phyloP scores from a whole-genome alignment of 1,140 invertebrate species.

The Drosophila oshimai region DNA sequence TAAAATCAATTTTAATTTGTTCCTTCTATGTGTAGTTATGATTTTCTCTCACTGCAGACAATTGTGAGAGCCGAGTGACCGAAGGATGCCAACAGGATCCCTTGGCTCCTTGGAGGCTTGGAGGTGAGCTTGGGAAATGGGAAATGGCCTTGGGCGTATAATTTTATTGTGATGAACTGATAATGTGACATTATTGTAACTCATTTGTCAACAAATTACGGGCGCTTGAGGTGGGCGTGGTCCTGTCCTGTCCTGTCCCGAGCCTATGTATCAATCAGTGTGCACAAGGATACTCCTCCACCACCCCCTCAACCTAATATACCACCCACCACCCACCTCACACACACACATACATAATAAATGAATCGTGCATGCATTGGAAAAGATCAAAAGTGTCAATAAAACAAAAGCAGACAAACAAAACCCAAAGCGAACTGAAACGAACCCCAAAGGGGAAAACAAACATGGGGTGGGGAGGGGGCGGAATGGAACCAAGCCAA shows the following conservation, averaged over 20 bases:
- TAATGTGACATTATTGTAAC: conserved; percentile 80
- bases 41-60: background rate
- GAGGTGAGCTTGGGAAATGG: background rate
- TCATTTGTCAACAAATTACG: conserved; percentile 80
- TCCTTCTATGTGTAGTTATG: too few relatives aligned
- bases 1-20: too few relatives aligned
- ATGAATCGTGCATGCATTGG: conserved; percentile 72
- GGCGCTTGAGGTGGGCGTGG: conserved; percentile 42
- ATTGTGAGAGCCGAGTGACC: background rate
- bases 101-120: conserved; percentile 1
- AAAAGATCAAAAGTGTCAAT: conserved; percentile 80
- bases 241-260: background rate
- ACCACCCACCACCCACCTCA: background rate
- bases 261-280: conserved; percentile 74
- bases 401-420: conserved; percentile 73
- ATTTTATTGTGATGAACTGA: conserved; percentile 81
- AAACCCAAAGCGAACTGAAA: conserved; percentile 30
- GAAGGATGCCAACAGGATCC: background rate
- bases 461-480: conserved; percentile 2
- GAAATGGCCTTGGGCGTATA: conserved; percentile 48
- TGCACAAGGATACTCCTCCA: conserved; percentile 19
- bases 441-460: background rate
- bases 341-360: conserved; percentile 54
- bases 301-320: too few relatives aligned
- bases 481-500: conserved; percentile 38